These are phyloP conservation scores for Cheumatopsyche charites DNA, from an alignment of 1,140 invertebrate species.

Conservation along the genomic window DNA sequence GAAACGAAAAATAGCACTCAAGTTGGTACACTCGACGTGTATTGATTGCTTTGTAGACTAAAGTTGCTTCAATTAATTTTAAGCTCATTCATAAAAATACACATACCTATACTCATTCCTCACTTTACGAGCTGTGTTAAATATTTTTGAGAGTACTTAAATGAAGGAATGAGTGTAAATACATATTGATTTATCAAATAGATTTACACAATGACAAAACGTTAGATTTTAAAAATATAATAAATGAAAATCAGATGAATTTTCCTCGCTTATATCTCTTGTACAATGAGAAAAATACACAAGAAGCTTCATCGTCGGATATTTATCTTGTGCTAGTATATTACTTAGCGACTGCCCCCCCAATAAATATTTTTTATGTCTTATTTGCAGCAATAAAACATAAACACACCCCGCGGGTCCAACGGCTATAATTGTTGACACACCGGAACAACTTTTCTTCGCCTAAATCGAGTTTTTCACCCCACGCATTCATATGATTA, in stretches of 20 bases:
- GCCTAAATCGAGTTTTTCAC: slow-evolving; percentile 33
- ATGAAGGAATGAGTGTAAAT: too few relatives aligned
- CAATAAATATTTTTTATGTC: slow-evolving; percentile 50
- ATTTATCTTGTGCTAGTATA: slow-evolving; percentile 46
- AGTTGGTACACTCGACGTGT: too few relatives aligned
- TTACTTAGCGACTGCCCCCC: slow-evolving; percentile 45
- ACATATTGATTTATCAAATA: too few relatives aligned
- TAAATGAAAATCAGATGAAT: background rate
- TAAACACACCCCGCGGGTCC: slow-evolving; percentile 43
- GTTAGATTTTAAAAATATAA: background rate
- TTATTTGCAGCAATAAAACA: slow-evolving; percentile 48
- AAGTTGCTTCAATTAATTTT: too few relatives aligned
- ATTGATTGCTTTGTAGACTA: too few relatives aligned
- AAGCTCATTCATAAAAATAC: too few relatives aligned
- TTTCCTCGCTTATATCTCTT: background rate
- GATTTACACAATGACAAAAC: too few relatives aligned
- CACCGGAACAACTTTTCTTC: slow-evolving; percentile 30
- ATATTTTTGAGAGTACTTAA: too few relatives aligned
- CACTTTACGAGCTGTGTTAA: too few relatives aligned
- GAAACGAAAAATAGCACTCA: too few relatives aligned
- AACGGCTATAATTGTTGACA: slow-evolving; percentile 48
- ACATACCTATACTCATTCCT: too few relatives aligned
- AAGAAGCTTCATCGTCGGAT: slow-evolving; percentile 30
- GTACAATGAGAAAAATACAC: too few relatives aligned
- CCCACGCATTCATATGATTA: background rate